Percentiles rank a stretch among this genome's conserved stretches.
These are phyloP conservation scores for Caenorhabditis sp. DNA, from an alignment of 2,888 invertebrate species.

Conservation along the genomic window DNA sequence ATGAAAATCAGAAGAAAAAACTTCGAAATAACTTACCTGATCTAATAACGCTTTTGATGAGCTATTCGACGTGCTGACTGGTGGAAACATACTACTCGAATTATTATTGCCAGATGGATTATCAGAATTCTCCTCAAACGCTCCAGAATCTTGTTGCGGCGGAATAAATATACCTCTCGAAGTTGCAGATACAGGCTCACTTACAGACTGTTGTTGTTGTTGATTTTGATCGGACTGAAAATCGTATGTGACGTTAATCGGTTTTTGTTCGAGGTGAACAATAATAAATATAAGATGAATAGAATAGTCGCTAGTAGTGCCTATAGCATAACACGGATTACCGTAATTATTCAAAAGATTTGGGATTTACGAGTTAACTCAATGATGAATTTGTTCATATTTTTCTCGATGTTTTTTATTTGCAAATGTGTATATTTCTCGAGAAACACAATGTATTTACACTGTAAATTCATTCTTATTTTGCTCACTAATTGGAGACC, in stretches of 20 bases:
- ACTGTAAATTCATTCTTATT: too few relatives aligned
- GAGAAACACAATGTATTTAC: too few relatives aligned
- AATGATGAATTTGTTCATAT: too few relatives aligned
- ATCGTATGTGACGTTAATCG: not conserved
- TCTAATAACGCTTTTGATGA: constrained; percentile 35
- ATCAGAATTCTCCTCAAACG: constrained; percentile 18
- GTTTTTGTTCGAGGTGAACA: not conserved
- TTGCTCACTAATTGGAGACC: not conserved
- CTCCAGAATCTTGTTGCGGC: constrained; percentile 31
- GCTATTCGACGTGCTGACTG: constrained; percentile 19
- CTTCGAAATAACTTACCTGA: constrained; percentile 24
- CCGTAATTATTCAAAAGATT: not conserved
- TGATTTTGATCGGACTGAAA: not conserved
- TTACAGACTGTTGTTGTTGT: constrained; percentile 9
- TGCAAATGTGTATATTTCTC: not conserved
- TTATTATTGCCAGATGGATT: not conserved
- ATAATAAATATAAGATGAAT: not conserved
- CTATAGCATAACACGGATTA: not conserved
- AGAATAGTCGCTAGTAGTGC: not conserved
- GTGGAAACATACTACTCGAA: constrained; percentile 17
- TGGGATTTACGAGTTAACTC: not conserved
- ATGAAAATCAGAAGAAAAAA: not conserved
- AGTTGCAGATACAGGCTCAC: constrained; percentile 12
- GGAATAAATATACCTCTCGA: constrained; percentile 29
- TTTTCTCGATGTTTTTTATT: not conserved